Base-by-base conservation (phyloP, 2,797 vertebrate genomes). In the Notolepis coatsorum region DNA sequence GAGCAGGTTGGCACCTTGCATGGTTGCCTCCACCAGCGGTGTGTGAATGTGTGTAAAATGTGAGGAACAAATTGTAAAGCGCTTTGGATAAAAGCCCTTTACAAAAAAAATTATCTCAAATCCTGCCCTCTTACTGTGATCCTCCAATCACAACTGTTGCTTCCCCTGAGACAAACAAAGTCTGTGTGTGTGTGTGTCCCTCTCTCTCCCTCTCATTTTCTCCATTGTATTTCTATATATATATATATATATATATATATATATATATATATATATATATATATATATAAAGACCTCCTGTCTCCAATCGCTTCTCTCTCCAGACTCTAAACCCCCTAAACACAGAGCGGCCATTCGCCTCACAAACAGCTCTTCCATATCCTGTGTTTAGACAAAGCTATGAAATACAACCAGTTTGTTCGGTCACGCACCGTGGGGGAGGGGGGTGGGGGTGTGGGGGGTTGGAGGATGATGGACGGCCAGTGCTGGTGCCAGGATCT, bases 351-450 rank as follows among this genome's bases (percentile, higher is more conserved):
- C 77, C 80, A 80, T 82, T 84, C 81, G 77, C 78, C 76, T 83
- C 81, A 69, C 77, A 87, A 90, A 81, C 87, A 90, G 82, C 81
- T 85, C 84, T 89, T 87, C 67, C 55, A 82, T 81, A 82, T 83
- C 84, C 84, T 81, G 64, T 88, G 80, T 89, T 90, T 88, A 79
- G 84, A 88, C 87, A 86, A 65, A 47, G 59, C 65, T 50, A 63
- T 81, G 86, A 90, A 89, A 88, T 88, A 87, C 82, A 83, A 81
- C 77, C 77, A 73, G 73, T 83, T 76, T 80, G 68, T 75, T 46
- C 33, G 0, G 60, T 74, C 57, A 51, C 67, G 64, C 73, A 72
- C 57, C 77, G 55, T 38, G 43, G 53, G 46, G n/a, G n/a, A 45
- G 71, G 52, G 68, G 57, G 28, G 47, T 61, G 31, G 13, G 25